Base-by-base conservation (phyloP, 1,140 invertebrate genomes). In the Aculops lycopersici region DNA sequence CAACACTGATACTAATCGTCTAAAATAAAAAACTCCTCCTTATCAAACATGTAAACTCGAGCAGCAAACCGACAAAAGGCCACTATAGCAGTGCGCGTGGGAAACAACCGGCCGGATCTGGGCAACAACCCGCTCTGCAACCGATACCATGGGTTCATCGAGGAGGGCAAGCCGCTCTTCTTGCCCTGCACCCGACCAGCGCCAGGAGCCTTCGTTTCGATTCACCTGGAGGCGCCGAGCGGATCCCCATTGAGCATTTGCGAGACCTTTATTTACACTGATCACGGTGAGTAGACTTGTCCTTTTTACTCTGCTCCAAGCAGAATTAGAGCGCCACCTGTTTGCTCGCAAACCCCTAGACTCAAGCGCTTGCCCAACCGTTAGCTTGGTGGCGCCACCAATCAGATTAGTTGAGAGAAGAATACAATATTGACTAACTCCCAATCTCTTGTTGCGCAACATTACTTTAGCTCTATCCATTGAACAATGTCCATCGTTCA, bases 211-310 rank as follows among this genome's bases (percentile, higher is more conserved):
- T 88, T 86, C 53, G 78, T 88, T 38, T 79, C 74, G 41, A 76
- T 88, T 0, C 79, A 86, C 52, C 54, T 86, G 36, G 78, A 86
- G 59, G 67, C 69, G 0, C 54, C 58, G 2, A 59, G 69, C 0
- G 60, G 63, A 3, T 64, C 61, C 18, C 71, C 77, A 37, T 59
- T 88, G 3, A 84, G 79, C 0, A 76, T 88, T n/a, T 88, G 80
- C 54, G 80, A 88, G 58, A 75, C 78, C 0, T 86, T 88, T 51
- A 80, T 86, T 13, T 88, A 86, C 52, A 86, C 81, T 0, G 79
- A 86, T 59, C 79, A 86, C 49, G 61, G 67, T 68, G 53, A 47
- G 45, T 43, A n/a, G n/a, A n/a, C n/a, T n/a, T n/a, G n/a, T n/a
- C n/a, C n/a, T n/a, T n/a, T n/a, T n/a, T n/a, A n/a, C n/a, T n/a